Conservation (phyloP, 2,888 invertebrate species). For the Laothoe populi region DNA sequence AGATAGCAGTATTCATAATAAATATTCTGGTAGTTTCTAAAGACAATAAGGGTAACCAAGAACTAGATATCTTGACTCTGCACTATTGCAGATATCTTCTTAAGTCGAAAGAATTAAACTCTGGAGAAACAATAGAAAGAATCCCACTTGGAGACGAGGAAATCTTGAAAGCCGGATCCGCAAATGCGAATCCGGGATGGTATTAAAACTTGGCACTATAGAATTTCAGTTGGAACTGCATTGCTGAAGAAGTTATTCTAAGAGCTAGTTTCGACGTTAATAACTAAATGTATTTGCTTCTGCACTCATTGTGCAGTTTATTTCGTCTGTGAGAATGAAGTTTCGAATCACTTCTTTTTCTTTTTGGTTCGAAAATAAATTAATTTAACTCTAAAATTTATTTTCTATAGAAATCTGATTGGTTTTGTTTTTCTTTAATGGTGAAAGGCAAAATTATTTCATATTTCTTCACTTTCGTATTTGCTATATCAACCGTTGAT, state of each 20-base stretch:
- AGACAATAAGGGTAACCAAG: neutral
- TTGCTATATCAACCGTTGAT: too few relatives aligned
- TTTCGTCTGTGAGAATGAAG: slow-evolving; percentile 2
- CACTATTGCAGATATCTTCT: slow-evolving; percentile 13
- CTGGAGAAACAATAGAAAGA: slow-evolving; percentile 28
- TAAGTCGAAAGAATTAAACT: slow-evolving; percentile 35
- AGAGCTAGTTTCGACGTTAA: slow-evolving; percentile 15
- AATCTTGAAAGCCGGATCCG: slow-evolving; percentile 55
- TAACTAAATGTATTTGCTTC: slow-evolving; percentile 18
- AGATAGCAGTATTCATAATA: neutral
- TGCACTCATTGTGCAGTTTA: slow-evolving; percentile 17
- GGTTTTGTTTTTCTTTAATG: neutral
- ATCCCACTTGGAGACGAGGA: slow-evolving; percentile 44
- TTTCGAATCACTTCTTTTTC: slow-evolving; percentile 7
- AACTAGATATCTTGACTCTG: neutral
- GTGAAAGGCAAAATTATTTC: neutral
- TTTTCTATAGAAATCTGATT: neutral
- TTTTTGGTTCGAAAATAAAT: neutral
- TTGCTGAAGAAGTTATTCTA: slow-evolving; percentile 42
- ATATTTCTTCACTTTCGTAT: neutral
- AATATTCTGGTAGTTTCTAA: neutral
- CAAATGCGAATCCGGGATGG: slow-evolving; percentile 44
- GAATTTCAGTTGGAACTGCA: slow-evolving; percentile 55
- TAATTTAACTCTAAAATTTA: slow-evolving; percentile 9
- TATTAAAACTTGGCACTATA: slow-evolving; percentile 67